phyloP scores from a whole-genome alignment of 53 echinoderm and acorn worm genomes.

The Paracentrotus lividus region DNA sequence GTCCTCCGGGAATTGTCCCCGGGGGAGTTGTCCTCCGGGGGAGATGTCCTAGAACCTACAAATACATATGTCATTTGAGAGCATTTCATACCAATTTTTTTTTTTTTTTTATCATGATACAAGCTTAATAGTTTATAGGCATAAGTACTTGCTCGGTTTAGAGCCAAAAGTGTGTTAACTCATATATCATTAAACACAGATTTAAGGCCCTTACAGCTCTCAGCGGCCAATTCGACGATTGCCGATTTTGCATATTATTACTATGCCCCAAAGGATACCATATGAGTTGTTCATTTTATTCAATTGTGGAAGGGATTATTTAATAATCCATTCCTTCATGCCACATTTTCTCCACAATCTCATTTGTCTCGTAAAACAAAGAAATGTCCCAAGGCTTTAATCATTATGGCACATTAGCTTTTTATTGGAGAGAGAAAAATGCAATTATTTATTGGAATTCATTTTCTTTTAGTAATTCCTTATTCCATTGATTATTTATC shows the following conservation, averaged over 20 bases:
- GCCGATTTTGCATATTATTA: too few species aligned
- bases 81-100: too few species aligned
- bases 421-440: not conserved
- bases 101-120: not conserved
- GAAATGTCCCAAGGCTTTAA: not conserved
- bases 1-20: too few species aligned
- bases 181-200: too few species aligned
- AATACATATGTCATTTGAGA: too few species aligned
- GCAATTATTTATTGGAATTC: not conserved
- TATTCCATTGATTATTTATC: not conserved
- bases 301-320: conserved; percentile 21
- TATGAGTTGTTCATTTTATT: not conserved
- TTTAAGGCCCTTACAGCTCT: too few species aligned
- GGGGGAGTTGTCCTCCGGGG: too few species aligned
- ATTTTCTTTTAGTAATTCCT: not conserved
- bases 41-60: too few species aligned
- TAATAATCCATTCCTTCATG: not conserved
- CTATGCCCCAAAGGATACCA: conserved; percentile 14
- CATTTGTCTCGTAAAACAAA: not conserved
- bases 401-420: not conserved
- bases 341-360: not conserved
- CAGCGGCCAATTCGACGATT: too few species aligned
- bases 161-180: too few species aligned
- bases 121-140: too few species aligned
- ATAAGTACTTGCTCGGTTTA: too few species aligned